A percentile compares a stretch with the other conserved stretches of the same genome.
phyloP scores from a whole-genome alignment of 2,113 vertebrate genomes.

The Choloepus hoffmanni region DNA sequence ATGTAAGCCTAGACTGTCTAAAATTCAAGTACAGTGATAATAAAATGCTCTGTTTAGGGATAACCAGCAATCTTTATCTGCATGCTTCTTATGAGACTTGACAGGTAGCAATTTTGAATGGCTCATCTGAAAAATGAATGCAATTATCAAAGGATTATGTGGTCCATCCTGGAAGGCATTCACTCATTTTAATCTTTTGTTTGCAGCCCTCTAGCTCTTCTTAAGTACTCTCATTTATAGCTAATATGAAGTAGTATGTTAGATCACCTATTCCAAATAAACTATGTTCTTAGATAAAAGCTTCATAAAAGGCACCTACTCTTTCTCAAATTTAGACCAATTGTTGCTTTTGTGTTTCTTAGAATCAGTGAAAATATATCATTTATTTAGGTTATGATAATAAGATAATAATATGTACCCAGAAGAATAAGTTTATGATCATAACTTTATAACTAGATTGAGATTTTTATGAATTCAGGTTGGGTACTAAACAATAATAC shows the following conservation, averaged over 20 bases:
- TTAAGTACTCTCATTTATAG: constrained; percentile 61
- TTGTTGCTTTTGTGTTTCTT: constrained; percentile 71
- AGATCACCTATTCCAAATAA: constrained; percentile 71
- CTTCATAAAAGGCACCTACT: constrained; percentile 59
- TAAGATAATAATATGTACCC: neutral
- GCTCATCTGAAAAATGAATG: constrained; percentile 79
- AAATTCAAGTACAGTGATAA: neutral
- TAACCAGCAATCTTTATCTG: constrained; percentile 65
- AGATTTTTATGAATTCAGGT: constrained; percentile 3
- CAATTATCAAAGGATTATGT: constrained; percentile 80
- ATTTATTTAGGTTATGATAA: constrained; percentile 56
- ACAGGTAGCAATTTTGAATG: constrained; percentile 78
- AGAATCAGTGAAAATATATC: constrained; percentile 32
- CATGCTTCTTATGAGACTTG: constrained; percentile 54
- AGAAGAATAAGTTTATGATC: neutral
- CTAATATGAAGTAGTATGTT: constrained; percentile 68
- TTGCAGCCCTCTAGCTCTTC: constrained; percentile 72
- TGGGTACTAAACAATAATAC: neutral
- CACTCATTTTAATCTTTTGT: constrained; percentile 82
- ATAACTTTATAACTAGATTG: neutral
- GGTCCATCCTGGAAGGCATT: constrained; percentile 59
- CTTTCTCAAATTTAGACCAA: constrained; percentile 72
- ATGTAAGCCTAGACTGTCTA: neutral
- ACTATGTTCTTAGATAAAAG: constrained; percentile 71
- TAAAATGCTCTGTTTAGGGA: constrained; percentile 29